Evolutionary conservation across 2,888 invertebrate genomes (phyloP).

Genomic region (Daptonema setosum): DNA sequence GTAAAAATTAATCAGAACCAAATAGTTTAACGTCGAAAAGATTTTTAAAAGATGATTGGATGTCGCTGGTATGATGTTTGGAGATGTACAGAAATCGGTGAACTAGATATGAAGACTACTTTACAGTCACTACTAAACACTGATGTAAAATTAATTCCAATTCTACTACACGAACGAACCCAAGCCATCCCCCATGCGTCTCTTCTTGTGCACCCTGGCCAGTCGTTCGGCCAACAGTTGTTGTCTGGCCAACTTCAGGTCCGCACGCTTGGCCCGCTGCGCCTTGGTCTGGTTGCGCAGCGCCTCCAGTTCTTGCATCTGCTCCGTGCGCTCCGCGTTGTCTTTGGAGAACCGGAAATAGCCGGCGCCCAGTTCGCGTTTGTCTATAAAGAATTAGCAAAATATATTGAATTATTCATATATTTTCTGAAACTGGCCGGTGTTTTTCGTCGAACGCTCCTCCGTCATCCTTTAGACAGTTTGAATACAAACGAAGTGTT

Average conservation of each 20-base stretch:
- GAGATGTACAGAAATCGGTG: not conserved
- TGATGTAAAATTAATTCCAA: too few species aligned
- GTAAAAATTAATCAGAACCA: constrained; percentile 1
- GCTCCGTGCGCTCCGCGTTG: constrained; percentile 50
- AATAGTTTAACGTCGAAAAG: too few species aligned
- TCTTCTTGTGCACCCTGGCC: constrained; percentile 31
- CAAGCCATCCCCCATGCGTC: too few species aligned
- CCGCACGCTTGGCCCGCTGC: constrained; percentile 20
- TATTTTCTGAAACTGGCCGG: too few species aligned
- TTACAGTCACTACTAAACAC: too few species aligned
- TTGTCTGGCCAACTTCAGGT: constrained; percentile 28
- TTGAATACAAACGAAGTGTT: too few species aligned
- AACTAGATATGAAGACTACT: not conserved
- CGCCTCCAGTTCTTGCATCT: constrained; percentile 54
- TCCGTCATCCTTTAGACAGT: too few species aligned
- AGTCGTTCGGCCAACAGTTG: constrained; percentile 30
- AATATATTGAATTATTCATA: too few species aligned
- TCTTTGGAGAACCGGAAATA: constrained; percentile 75
- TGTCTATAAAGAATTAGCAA: constrained; percentile 46
- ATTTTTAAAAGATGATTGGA: too few species aligned
- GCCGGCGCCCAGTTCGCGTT: constrained; percentile 69
- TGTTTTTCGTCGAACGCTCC: too few species aligned
- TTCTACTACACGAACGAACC: too few species aligned
- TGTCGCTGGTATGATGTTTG: too few species aligned
- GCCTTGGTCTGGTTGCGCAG: constrained; percentile 35